These are phyloP conservation scores for Zaprionus vittiger DNA, from an alignment of 1,140 invertebrate genomes.

Conservation along the genomic window DNA sequence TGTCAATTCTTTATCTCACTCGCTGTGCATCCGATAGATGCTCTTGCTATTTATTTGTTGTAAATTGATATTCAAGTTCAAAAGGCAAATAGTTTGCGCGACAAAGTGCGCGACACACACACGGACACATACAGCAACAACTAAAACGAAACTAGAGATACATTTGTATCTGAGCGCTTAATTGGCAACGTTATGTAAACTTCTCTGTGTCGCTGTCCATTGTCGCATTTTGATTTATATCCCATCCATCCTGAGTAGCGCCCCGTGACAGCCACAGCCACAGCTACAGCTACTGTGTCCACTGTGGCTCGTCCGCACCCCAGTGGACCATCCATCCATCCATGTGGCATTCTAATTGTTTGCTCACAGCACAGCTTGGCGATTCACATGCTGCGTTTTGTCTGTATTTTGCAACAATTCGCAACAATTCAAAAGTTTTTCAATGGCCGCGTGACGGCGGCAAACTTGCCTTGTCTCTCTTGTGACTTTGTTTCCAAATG, in stretches of 20 bases:
- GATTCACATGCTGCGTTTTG: slow-evolving; percentile 58
- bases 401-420: slow-evolving; percentile 48
- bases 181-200: slow-evolving; percentile 74
- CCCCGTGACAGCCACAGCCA: slow-evolving; percentile 5
- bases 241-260: slow-evolving; percentile 67
- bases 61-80: slow-evolving; percentile 83
- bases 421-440: slow-evolving; percentile 35
- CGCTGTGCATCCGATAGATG: slow-evolving; percentile 39
- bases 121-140: not conserved
- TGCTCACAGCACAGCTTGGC: slow-evolving; percentile 12
- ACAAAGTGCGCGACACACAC: slow-evolving; percentile 61
- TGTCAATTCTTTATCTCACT: slow-evolving; percentile 63
- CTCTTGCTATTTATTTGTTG: slow-evolving; percentile 53
- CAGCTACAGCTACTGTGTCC: slow-evolving; percentile 6
- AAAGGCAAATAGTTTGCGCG: slow-evolving; percentile 79
- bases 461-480: slow-evolving; percentile 16
- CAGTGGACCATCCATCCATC: slow-evolving; percentile 1
- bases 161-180: slow-evolving; percentile 69
- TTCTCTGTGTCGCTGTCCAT: slow-evolving; percentile 57
- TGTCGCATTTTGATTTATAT: slow-evolving; percentile 80
- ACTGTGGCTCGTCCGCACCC: slow-evolving; percentile 34
- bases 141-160: slow-evolving; percentile 47
- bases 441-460: slow-evolving; percentile 32
- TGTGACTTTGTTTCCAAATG: slow-evolving; percentile 55
- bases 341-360: slow-evolving; percentile 38